Evolutionary conservation across 2,888 invertebrate species (phyloP), one percentile per base, ranked within the genome.

Genomic region (Eubasilissa splendida): DNA sequence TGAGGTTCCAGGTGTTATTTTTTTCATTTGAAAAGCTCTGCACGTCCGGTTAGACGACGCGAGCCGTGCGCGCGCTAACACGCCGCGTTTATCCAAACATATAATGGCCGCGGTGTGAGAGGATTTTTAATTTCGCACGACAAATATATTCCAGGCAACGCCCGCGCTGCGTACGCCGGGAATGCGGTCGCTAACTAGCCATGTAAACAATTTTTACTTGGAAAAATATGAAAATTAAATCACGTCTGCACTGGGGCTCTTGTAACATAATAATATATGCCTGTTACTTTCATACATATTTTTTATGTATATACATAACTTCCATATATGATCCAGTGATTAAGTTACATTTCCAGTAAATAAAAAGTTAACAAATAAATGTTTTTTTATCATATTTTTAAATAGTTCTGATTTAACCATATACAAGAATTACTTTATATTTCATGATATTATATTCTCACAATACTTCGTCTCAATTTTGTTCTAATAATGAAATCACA

Each of bases 81-180:
- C 75, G 70, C 52, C 68, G 70, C 56, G 76, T 76, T 76, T 80
- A 56, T 76, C 76, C 80, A 68, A 80, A 76, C 76, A 76, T 53
- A 54, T 22, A 42, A 59, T 58, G 60, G 68, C 52, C 58, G 56
- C 22, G 42, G 33, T 65, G 76, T 31, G 65, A 54, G 66, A 53
- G 7, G 42, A 12, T 76, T 76, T 63, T 60, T 75, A 60, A 60
- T 75, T 75, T 75, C 11, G 31, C 7, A 7, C 71, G 31, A 22
- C 65, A 73, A 73, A 58, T 73, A n/a, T 73, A 73, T 56, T 73
- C 71, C 71, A 12, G n/a, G 58, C 71, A 56, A 11, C 56, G 56
- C 33, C 22, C 4, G 11, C 52, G 70, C 14, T 11, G 58, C 22
- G 33, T n/a, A 12, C 58, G 3, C 12, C 4, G 4, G 31, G 70